phyloP scores from a whole-genome alignment of 2,113 vertebrate species.

The Symphodus melops region DNA sequence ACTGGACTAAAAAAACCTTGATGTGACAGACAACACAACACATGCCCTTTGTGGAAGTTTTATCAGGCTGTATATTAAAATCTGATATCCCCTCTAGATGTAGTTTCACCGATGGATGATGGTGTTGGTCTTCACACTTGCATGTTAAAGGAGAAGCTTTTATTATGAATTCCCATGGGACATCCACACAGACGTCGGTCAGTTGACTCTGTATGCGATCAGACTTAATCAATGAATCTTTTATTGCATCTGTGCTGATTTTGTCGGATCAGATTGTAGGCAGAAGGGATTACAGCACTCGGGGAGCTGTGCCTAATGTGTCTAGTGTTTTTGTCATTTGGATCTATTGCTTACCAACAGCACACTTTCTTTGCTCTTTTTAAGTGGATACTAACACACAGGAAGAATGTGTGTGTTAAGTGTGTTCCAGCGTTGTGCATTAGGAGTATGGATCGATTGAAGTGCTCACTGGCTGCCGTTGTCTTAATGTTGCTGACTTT shows the following conservation, averaged over 20 bases:
- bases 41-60: not conserved
- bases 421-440: not conserved
- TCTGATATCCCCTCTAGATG: too few species aligned
- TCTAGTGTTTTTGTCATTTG: not conserved
- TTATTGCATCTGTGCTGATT: constrained; percentile 50
- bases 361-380: not conserved
- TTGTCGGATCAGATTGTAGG: constrained; percentile 45
- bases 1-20: not conserved
- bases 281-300: constrained; percentile 40
- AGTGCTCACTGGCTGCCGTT: not conserved
- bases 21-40: not conserved
- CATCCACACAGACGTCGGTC: not conserved
- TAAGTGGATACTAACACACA: not conserved
- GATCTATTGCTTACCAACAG: constrained; percentile 3
- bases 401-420: not conserved
- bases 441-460: not conserved
- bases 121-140: not conserved
- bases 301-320: not conserved
- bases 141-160: not conserved
- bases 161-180: not conserved
- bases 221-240: constrained; percentile 40
- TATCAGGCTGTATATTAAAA: not conserved
- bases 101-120: too few species aligned
- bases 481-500: not conserved
- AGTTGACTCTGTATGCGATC: not conserved